Evolutionary conservation across 2,113 vertebrate species (phyloP).

Genomic region (Prolemur simus): DNA sequence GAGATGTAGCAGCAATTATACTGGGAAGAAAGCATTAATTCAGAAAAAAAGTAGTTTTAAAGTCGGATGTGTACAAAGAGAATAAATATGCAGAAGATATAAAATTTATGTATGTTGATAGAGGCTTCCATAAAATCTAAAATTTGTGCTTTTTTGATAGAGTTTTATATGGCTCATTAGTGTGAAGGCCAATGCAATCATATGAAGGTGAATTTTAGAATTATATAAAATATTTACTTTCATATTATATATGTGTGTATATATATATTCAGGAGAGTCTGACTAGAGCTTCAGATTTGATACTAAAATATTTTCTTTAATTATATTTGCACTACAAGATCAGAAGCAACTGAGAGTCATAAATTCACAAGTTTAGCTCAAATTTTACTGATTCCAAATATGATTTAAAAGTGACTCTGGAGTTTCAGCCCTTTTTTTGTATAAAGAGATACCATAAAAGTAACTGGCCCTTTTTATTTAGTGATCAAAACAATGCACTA

Average conservation of each 20-base stretch:
- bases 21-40: background rate
- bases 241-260: background rate
- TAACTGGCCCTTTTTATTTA: background rate
- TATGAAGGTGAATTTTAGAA: background rate
- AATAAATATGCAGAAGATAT: background rate
- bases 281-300: background rate
- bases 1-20: background rate
- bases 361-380: background rate
- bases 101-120: background rate
- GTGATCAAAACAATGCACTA: background rate
- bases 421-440: background rate
- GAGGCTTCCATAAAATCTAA: background rate
- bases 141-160: background rate
- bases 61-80: background rate
- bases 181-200: background rate
- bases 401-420: slow-evolving; percentile 9
- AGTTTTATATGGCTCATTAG: background rate
- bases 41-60: background rate
- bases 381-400: background rate
- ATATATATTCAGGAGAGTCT: background rate
- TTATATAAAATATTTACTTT: background rate
- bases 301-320: background rate
- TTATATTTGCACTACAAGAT: background rate
- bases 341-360: background rate
- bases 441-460: background rate